Conservation (phyloP, 2,888 invertebrate species). For the Meta bourneti region DNA sequence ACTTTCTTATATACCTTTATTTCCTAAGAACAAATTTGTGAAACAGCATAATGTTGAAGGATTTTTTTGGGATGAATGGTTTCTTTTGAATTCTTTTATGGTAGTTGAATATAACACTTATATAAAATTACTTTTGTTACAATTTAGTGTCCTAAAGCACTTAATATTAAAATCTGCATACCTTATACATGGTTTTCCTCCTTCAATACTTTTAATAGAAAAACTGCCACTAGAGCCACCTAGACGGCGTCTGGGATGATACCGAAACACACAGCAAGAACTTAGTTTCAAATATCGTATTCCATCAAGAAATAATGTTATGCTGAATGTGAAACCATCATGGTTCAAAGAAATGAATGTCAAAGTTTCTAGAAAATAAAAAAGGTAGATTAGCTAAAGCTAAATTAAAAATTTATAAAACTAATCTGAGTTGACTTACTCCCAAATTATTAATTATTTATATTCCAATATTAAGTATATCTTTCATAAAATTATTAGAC, state of each 20-base stretch:
- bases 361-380: constrained; percentile 80
- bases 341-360: constrained; percentile 81
- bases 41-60: no score
- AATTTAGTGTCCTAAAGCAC: neutral
- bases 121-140: neutral
- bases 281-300: constrained; percentile 81
- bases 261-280: constrained; percentile 82
- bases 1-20: no score
- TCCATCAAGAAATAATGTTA: constrained; percentile 81
- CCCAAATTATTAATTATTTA: neutral
- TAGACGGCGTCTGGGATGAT: constrained; percentile 80
- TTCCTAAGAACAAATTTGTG: no score
- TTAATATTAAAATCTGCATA: constrained; percentile 13
- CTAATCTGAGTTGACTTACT: neutral
- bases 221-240: constrained; percentile 81
- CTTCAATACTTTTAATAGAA: constrained; percentile 80
- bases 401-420: neutral
- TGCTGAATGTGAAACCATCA: constrained; percentile 81
- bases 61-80: no score
- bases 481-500: neutral
- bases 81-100: neutral
- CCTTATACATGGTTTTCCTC: constrained; percentile 79
- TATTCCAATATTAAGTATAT: neutral
- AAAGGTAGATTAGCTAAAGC: neutral
- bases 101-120: neutral